phyloP scores from a whole-genome alignment of 2,888 invertebrate species.

The Hirtodrosophila duncani region DNA sequence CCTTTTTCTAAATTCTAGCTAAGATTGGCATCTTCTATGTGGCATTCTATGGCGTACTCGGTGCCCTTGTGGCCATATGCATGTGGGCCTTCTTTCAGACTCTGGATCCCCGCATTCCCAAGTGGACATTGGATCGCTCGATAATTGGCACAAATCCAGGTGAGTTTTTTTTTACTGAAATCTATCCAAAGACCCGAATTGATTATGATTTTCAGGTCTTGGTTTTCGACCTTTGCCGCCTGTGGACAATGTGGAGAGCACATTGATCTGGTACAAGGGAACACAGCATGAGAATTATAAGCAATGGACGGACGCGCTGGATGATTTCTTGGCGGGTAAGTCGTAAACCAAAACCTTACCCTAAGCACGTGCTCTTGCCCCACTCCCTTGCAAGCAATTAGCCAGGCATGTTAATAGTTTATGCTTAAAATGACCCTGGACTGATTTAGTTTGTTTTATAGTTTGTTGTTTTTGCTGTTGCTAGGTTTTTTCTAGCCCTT shows the following conservation, averaged over 20 bases:
- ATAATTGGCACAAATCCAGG: conserved; percentile 97
- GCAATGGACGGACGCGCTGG: conserved; percentile 88
- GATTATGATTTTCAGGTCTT: conserved; percentile 84
- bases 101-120: conserved; percentile 91
- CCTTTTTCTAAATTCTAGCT: conserved; percentile 80
- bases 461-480: conserved; percentile 20
- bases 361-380: not conserved
- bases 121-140: conserved; percentile 90
- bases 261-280: conserved; percentile 95
- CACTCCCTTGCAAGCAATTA: conserved; percentile 1
- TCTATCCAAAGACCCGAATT: too few relatives aligned
- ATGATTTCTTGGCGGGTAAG: conserved; percentile 88
- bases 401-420: conserved; percentile 4
- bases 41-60: conserved; percentile 93
- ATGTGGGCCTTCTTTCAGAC: conserved; percentile 96
- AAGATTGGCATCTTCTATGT: conserved; percentile 97
- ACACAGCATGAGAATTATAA: conserved; percentile 86
- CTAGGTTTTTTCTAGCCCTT: conserved; percentile 7
- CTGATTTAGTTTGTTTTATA: conserved; percentile 1
- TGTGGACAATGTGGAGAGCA: conserved; percentile 91
- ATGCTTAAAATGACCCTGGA: conserved; percentile 15
- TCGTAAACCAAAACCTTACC: conserved; percentile 33
- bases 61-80: conserved; percentile 94
- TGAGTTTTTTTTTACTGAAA: too few relatives aligned
- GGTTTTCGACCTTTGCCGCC: conserved; percentile 97